phyloP scores from a whole-genome alignment of 2,888 invertebrate genomes.

The Deilephila porcellus region DNA sequence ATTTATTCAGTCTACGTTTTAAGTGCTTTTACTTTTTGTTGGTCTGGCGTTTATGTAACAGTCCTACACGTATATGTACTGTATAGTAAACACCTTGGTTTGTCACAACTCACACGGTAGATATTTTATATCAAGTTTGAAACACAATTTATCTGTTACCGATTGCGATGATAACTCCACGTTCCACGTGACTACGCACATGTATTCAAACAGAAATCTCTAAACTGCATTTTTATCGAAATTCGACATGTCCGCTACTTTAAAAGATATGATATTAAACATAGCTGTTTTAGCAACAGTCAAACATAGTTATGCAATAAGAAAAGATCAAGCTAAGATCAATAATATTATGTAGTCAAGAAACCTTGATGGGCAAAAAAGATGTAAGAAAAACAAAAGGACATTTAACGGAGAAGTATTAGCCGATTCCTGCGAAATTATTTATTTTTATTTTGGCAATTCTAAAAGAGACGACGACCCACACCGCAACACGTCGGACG shows the following conservation, averaged over 20 bases:
- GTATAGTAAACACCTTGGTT: neutral
- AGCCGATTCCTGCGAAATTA: conserved; percentile 18
- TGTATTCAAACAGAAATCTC: conserved; percentile 11
- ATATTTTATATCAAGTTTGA: conserved; percentile 8
- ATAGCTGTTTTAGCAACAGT: neutral
- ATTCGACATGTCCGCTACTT: neutral
- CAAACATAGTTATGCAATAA: neutral
- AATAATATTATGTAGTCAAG: neutral
- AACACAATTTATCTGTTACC: conserved; percentile 8
- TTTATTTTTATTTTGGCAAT: conserved; percentile 9
- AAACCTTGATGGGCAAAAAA: neutral
- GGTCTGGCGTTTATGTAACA: conserved; percentile 23
- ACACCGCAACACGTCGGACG: neutral
- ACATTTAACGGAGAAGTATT: neutral
- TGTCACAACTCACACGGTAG: neutral
- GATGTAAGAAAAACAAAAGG: neutral
- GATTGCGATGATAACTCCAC: conserved; percentile 4
- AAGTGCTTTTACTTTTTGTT: conserved; percentile 48
- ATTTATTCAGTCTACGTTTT: conserved; percentile 50
- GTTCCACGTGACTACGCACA: conserved; percentile 20
- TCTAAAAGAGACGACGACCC: neutral
- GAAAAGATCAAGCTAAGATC: neutral
- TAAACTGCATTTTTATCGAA: conserved; percentile 3
- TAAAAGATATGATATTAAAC: neutral
- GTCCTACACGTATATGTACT: neutral